These are phyloP conservation scores for Falco berigora DNA, from an alignment of 2,797 vertebrate genomes.

Conservation along the genomic window DNA sequence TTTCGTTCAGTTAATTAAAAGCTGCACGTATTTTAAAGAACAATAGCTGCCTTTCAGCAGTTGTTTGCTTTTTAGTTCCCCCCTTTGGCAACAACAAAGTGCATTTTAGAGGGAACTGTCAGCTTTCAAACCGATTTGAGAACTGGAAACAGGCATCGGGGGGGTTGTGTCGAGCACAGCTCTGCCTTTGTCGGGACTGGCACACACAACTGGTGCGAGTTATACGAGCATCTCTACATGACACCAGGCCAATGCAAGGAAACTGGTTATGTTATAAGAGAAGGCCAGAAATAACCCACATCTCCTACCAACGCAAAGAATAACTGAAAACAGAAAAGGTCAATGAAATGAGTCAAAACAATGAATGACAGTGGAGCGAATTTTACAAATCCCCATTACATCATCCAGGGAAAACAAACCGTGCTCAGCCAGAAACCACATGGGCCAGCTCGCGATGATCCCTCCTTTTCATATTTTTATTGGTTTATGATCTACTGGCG, in stretches of 20 bases:
- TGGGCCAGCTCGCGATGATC: not conserved
- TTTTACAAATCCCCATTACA: conserved; percentile 64
- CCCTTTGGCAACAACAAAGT: conserved; percentile 38
- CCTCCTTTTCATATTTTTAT: conserved; percentile 24
- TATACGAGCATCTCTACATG: not conserved
- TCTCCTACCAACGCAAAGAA: conserved; percentile 40
- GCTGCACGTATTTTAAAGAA: conserved; percentile 7
- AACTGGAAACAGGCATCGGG: not conserved
- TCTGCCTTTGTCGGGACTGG: conserved; percentile 51
- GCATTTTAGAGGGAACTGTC: conserved; percentile 33
- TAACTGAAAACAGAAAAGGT: conserved; percentile 61
- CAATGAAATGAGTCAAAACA: conserved; percentile 62
- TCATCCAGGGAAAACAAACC: conserved; percentile 52
- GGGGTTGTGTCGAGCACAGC: conserved; percentile 15
- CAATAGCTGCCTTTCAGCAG: conserved; percentile 54
- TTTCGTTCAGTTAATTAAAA: conserved; percentile 49
- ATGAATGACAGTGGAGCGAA: conserved; percentile 39
- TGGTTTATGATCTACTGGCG: conserved; percentile 1
- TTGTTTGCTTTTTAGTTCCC: conserved; percentile 50
- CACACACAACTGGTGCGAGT: not conserved
- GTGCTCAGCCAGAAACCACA: conserved; percentile 5
- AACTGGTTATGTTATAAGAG: not conserved
- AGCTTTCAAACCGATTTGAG: conserved; percentile 8
- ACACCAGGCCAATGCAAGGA: not conserved
- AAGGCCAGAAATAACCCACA: conserved; percentile 50